Evolutionary conservation across 2,113 vertebrate genomes (phyloP).

Genomic region (Zapus hudsonius): DNA sequence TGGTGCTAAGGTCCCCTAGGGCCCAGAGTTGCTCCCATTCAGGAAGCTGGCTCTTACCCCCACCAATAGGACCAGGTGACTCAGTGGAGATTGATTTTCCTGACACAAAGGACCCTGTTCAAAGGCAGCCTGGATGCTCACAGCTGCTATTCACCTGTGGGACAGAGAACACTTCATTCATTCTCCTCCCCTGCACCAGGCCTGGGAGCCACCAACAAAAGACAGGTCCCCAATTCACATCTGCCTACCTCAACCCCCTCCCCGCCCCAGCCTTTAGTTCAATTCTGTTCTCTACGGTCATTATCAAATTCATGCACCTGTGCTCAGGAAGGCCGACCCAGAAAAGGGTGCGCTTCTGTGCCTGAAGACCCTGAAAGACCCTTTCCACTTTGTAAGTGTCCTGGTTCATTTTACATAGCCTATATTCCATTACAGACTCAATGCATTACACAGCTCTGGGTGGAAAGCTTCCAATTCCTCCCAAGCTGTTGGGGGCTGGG

Average conservation of each 20-base stretch:
- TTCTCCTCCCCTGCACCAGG: not conserved
- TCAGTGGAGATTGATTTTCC: slow-evolving; percentile 37
- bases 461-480: not conserved
- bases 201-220: not conserved
- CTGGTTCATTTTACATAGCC: not conserved
- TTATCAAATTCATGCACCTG: fast-evolving
- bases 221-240: not conserved
- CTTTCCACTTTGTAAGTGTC: not conserved
- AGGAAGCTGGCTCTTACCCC: not conserved
- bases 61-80: not conserved
- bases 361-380: not conserved
- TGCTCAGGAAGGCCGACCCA: not conserved
- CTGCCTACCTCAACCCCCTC: not conserved
- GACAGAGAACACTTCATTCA: not conserved
- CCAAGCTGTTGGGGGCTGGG: not conserved
- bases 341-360: not conserved
- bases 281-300: fast-evolving
- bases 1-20: not conserved
- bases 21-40: not conserved
- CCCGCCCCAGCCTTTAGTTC: not conserved
- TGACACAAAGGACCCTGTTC: slow-evolving; percentile 50
- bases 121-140: slow-evolving; percentile 31
- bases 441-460: not conserved
- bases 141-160: slow-evolving; percentile 55
- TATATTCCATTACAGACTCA: not conserved